Conservation (phyloP, 2,113 vertebrate genomes). For the Calyptommatus sinebrachiatus region DNA sequence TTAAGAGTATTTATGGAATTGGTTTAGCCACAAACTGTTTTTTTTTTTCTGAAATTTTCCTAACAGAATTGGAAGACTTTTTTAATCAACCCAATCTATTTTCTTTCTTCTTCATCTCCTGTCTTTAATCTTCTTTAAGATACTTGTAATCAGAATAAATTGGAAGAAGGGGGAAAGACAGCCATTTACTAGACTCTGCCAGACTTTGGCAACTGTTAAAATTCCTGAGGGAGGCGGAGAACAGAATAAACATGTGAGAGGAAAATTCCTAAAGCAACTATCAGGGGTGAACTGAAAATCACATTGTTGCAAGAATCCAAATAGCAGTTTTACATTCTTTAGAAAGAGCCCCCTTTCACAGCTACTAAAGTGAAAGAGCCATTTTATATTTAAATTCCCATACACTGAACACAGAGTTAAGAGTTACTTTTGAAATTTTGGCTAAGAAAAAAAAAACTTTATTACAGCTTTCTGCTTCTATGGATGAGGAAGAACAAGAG, state of each 20-base stretch:
- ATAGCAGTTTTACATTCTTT: conserved; percentile 3
- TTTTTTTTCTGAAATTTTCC: not conserved
- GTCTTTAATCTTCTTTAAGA: conserved; percentile 18
- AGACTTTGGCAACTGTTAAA: conserved; percentile 68
- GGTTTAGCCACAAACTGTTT: not conserved
- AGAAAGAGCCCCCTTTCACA: conserved; percentile 7
- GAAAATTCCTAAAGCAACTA: conserved; percentile 45
- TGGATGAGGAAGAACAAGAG: not conserved
- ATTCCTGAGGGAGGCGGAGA: conserved; percentile 31
- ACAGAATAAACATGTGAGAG: conserved; percentile 39
- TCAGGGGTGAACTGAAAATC: conserved; percentile 15
- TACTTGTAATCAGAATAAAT: conserved; percentile 30
- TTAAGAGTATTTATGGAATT: too few species aligned
- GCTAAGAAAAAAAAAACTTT: conserved; percentile 11
- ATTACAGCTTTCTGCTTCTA: not conserved
- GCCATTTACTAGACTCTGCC: conserved; percentile 58
- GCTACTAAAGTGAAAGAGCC: not conserved
- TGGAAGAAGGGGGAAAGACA: not conserved
- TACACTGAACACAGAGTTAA: not conserved
- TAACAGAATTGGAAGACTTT: not conserved
- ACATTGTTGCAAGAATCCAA: conserved; percentile 9
- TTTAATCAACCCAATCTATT: not conserved
- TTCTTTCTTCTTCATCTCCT: not conserved
- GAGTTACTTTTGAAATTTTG: not conserved
- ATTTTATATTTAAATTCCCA: conserved; percentile 22